Percentiles rank a stretch among this genome's conserved stretches.
phyloP scores from a whole-genome alignment of 2,113 vertebrate genomes.

The Scomber colias region DNA sequence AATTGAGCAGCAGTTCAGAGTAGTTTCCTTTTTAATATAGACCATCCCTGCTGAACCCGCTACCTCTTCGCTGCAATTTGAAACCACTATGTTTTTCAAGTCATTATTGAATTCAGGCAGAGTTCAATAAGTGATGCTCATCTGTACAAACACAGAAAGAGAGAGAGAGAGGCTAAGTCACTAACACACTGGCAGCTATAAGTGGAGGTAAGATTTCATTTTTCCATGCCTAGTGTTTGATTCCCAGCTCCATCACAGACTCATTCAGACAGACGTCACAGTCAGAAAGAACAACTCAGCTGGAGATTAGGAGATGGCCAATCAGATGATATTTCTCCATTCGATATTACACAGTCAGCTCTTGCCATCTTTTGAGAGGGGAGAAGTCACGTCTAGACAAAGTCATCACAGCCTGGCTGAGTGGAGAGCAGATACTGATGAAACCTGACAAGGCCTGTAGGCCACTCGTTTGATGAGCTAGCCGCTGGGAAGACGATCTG shows the following conservation, averaged over 20 bases:
- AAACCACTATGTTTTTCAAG: neutral
- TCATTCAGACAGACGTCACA: constrained; percentile 32
- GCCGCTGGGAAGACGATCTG: constrained; percentile 45
- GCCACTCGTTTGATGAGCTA: constrained; percentile 55
- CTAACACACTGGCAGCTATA: neutral
- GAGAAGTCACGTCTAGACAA: constrained; percentile 54
- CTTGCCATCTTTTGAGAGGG: constrained; percentile 18
- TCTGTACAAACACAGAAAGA: constrained; percentile 6
- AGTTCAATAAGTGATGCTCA: neutral
- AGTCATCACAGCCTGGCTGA: constrained; percentile 57
- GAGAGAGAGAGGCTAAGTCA: neutral
- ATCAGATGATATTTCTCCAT: constrained; percentile 46
- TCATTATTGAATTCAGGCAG: neutral
- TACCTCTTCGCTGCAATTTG: neutral
- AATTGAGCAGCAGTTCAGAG: too few relatives aligned
- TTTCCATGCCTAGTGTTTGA: neutral
- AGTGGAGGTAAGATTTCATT: constrained; percentile 29
- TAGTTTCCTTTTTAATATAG: too few relatives aligned
- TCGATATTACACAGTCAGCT: constrained; percentile 55
- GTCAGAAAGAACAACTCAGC: constrained; percentile 24
- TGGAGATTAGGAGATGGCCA: constrained; percentile 50
- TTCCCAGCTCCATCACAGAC: constrained; percentile 4
- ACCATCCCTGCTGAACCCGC: neutral
- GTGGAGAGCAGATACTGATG: constrained; percentile 61
- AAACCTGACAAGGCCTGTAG: constrained; percentile 63